Evolutionary conservation across 2,888 invertebrate species (phyloP), one percentile per base, ranked within the genome.

Genomic region (Notodonta ziczac): DNA sequence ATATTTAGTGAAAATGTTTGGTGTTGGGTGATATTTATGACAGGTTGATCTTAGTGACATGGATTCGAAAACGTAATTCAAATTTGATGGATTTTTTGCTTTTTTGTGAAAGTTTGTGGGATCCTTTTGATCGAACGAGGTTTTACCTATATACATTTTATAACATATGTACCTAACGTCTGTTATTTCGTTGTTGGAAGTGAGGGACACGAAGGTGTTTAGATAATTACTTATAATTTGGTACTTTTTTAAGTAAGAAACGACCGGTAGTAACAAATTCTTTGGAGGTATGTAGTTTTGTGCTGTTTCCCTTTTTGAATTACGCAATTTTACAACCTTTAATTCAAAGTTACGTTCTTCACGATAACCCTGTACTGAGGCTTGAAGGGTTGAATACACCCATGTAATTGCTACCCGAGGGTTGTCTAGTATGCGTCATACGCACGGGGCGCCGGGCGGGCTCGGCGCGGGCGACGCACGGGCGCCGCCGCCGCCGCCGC

Each of bases 21-120:
- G 66, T 65, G 44, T 52, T 35, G 1, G 35, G 35, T 35, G 4
- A 35, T 35, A 57, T 57, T 67, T 50, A 42, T 69, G 71, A 66
- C 67, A 67, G 70, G 8, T 62, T 48, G 65, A 62, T 63, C 51
- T 59, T 56, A 61, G 62, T 70, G 77, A 67, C 73, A 70, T 72
- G 62, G 60, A 69, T 77, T 78, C 57, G 57, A 70, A 65, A 63
- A 50, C 54, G 10, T 53, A 64, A 76, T 70, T 61, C 54, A 74
- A 46, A 50, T 56, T 50, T 13, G 7, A 14, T 62, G 35, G 46
- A 12, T 57, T 54, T 64, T 59, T 59, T n/a, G 65, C 59, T 58
- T 58, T 16, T 7, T 52, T 59, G 42, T 3, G 4, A n/a, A 13
- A 46, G 1, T n/a, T n/a, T 46, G 46, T 46, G 9, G 40, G 9